Percentiles rank a stretch among this genome's conserved stretches.
Conservation (phyloP, 2,888 invertebrate genomes). For the Ecliptopera silaceata region DNA sequence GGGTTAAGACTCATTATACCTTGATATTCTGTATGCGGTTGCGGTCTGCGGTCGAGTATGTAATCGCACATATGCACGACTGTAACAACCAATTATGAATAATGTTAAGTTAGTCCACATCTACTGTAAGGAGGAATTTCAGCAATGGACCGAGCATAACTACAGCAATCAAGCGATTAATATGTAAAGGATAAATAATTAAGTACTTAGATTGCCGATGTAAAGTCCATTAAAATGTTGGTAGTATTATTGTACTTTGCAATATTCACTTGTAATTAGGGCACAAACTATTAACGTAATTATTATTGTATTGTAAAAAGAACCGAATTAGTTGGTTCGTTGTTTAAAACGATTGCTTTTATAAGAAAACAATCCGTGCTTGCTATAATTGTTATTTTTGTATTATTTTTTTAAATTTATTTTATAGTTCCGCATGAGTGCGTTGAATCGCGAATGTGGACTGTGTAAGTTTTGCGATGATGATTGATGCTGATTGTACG, state of each 20-base stretch:
- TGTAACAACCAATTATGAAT: too few relatives aligned
- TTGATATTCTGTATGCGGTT: too few relatives aligned
- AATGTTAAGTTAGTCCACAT: too few relatives aligned
- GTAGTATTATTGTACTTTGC: not conserved
- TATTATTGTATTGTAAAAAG: not conserved
- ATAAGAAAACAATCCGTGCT: slow-evolving; percentile 6
- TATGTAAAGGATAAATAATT: too few relatives aligned
- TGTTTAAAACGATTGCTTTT: slow-evolving; percentile 10
- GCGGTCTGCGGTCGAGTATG: too few relatives aligned
- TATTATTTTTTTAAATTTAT: slow-evolving; percentile 28
- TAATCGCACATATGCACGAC: too few relatives aligned
- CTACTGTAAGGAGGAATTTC: too few relatives aligned
- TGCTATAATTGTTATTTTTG: slow-evolving; percentile 19
- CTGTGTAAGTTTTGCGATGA: slow-evolving; percentile 19
- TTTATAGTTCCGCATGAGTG: slow-evolving; percentile 10
- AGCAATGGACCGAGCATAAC: too few relatives aligned
- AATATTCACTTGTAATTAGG: slow-evolving; percentile 1
- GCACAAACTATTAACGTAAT: slow-evolving; percentile 6
- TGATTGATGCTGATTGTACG: slow-evolving; percentile 23
- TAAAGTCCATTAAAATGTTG: not conserved
- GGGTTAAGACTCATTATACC: too few relatives aligned
- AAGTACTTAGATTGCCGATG: too few relatives aligned
- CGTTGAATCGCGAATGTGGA: slow-evolving; percentile 8
- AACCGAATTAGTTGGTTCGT: not conserved
- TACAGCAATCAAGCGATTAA: too few relatives aligned